These are phyloP conservation scores for Parnassius glacialis DNA, from an alignment of 2,888 invertebrate genomes.

Conservation along the genomic window DNA sequence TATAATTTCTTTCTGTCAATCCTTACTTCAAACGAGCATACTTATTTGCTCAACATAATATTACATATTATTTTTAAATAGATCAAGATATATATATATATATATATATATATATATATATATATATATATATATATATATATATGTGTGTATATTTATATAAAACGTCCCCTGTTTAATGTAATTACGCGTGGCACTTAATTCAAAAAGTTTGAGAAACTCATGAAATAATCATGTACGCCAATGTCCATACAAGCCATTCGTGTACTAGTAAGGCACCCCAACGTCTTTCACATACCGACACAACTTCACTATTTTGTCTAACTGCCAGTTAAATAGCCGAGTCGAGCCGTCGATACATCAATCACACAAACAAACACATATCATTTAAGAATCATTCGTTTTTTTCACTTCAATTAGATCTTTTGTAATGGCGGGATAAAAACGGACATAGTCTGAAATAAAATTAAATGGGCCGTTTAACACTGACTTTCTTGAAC, in stretches of 20 bases:
- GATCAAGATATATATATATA: too few species aligned
- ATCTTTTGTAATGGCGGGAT: constrained; percentile 67
- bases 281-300: constrained; percentile 58
- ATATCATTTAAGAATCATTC: constrained; percentile 57
- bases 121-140: too few species aligned
- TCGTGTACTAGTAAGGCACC: constrained; percentile 58
- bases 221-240: constrained; percentile 38
- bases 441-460: constrained; percentile 61
- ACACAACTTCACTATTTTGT: constrained; percentile 68
- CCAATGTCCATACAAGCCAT: constrained; percentile 50
- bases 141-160: too few species aligned
- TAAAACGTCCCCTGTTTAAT: too few species aligned
- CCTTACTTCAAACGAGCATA: too few species aligned
- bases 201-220: constrained; percentile 52
- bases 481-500: constrained; percentile 47
- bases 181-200: background rate
- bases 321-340: constrained; percentile 78
- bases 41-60: too few species aligned
- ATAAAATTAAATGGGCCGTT: constrained; percentile 72
- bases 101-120: too few species aligned
- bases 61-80: too few species aligned
- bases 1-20: too few species aligned
- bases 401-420: constrained; percentile 77
- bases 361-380: constrained; percentile 70
- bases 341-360: constrained; percentile 73